Evolutionary conservation across 2,888 invertebrate genomes (phyloP), one percentile per base, ranked within the genome.

Genomic region (Ectemnius continuus): DNA sequence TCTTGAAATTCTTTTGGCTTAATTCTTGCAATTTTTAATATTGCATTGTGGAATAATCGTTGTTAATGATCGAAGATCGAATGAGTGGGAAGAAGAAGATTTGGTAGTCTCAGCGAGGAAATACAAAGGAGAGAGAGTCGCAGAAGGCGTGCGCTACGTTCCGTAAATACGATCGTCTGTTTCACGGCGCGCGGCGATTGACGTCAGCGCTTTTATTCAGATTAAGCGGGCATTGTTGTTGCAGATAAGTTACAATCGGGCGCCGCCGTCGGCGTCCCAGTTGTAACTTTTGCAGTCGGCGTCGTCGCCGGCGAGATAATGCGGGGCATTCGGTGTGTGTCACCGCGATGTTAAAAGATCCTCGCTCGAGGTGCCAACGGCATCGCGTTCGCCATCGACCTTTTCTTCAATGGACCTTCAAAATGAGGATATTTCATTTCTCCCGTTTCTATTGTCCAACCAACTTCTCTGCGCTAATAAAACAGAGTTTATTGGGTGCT

Each of bases 161-260:
- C 71, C 56, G 73, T 61, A 80, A 80, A 71, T 67, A 80, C 73
- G 60, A 56, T 61, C 70, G 57, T 16, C n/a, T 26, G 61, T 76
- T 76, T 73, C 70, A 62, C 62, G 76, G 36, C 36, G 36, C 36
- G 36, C 36, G 36, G 36, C 36, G 68, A 82, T 74, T 81, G 80
- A 81, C 80, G 83, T 81, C 80, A 81, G 70, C 62, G 70, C 76
- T 80, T 70, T 76, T 82, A 80, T 80, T 80, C 76, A 59, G 69
- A 71, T 69, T 78, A 73, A 61, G 36, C 80, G 62, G 62, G 47
- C 28, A 69, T 60, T 64, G 58, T 70, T 70, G 80, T 73, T 73
- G 71, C 73, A 66, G 76, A 79, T 77, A 73, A 77, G 70, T 77
- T 77, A 73, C 78, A 77, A 77, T 77, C 78, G 73, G 60, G 69